Evolutionary conservation across 2,113 vertebrate species (phyloP).

Genomic region (Cromileptes altivelis): DNA sequence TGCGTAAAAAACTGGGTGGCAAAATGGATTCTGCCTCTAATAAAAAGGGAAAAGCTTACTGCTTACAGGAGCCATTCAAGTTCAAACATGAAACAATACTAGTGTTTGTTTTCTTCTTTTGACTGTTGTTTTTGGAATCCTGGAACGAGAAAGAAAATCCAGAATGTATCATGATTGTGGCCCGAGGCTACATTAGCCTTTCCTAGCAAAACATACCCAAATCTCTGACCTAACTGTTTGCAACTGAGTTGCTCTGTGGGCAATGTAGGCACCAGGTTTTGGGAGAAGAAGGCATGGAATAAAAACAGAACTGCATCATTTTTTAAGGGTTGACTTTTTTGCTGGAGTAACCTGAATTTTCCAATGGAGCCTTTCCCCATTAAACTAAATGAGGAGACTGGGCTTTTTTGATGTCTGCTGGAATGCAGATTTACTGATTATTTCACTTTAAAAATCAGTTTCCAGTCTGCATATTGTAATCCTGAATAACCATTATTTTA

Average conservation of each 20-base stretch:
- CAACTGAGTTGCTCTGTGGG: no score
- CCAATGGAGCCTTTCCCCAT: background rate
- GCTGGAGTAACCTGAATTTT: background rate
- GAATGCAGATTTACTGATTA: background rate
- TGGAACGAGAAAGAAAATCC: no score
- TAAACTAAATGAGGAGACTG: background rate
- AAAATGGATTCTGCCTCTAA: slow-evolving; percentile 22
- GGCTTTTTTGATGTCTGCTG: background rate
- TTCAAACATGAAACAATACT: background rate
- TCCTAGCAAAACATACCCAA: no score
- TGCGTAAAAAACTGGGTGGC: background rate
- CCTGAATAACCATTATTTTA: background rate
- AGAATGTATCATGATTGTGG: no score
- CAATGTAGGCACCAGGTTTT: background rate
- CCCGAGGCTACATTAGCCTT: no score
- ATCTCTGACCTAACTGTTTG: no score
- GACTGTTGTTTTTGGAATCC: no score
- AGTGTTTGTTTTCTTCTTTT: background rate
- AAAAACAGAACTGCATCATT: background rate
- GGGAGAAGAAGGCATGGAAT: background rate
- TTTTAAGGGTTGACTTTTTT: background rate
- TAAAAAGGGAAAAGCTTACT: slow-evolving; percentile 3
- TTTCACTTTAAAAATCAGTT: background rate
- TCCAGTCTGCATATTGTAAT: background rate
- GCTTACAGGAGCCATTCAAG: background rate